Evolutionary conservation across 2,113 vertebrate species (phyloP).

Genomic region (Microtus ochrogaster): DNA sequence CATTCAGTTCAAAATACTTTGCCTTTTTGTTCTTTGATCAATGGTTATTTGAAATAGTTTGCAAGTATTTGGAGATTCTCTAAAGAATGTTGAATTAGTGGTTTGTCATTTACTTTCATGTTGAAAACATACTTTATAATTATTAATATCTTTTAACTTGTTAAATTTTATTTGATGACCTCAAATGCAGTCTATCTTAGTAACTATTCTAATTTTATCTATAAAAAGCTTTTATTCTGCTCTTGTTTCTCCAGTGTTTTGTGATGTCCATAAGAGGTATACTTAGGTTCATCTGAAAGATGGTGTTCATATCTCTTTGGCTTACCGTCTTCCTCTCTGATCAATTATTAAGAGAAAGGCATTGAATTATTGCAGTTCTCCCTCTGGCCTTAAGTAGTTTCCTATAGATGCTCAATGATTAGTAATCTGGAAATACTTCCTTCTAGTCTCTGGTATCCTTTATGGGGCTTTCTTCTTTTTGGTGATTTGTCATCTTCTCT

Average conservation of each 20-base stretch:
- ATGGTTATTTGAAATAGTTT: conserved; percentile 8
- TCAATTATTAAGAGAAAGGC: background rate
- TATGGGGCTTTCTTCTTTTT: background rate
- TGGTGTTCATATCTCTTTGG: background rate
- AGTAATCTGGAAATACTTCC: background rate
- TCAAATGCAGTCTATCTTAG: background rate
- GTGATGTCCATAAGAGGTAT: background rate
- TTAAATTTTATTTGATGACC: conserved; percentile 10
- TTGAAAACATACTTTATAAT: background rate
- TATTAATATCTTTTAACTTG: background rate
- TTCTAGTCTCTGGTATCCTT: background rate
- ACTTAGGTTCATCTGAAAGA: background rate
- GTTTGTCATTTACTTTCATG: conserved; percentile 30
- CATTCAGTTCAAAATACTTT: conserved; percentile 25
- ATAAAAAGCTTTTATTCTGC: background rate
- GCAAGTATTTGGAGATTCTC: background rate
- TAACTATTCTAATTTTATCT: background rate
- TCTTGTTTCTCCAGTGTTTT: background rate
- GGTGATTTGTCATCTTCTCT: background rate
- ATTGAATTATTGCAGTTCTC: conserved; percentile 2
- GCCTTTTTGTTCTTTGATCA: conserved; percentile 5
- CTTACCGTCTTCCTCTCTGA: conserved; percentile 16
- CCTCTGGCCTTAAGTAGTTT: background rate
- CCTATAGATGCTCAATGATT: background rate
- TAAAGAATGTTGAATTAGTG: background rate